Base-by-base conservation (phyloP, 2,113 vertebrate genomes). In the Asarcornis scutulata region DNA sequence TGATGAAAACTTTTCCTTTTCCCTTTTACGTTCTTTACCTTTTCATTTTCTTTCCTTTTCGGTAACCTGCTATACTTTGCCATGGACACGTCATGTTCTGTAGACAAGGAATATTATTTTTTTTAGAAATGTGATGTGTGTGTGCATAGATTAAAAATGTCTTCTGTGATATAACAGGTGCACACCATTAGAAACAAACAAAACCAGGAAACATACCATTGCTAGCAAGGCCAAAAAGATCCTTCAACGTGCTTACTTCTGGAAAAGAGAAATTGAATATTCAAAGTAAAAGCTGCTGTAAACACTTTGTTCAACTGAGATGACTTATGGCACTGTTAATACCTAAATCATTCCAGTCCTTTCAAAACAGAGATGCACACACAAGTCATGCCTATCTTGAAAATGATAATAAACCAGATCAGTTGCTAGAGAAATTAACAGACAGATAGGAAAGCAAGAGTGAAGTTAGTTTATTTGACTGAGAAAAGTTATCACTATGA, bases 171-270 rank as follows among this genome's bases (percentile, higher is more conserved):
- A 40, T 13, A 88, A 76, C 16, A 92, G 56, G 66, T 11, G 34
- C 26, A 60, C 5, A 55, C 13, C 27, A 88, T 60, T 25, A 69
- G 69, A 93, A 87, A 76, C 17, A 87, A 21, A 18, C 12, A 76
- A 88, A 93, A 58, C 18, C 56, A 32, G 25, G 60, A 46, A 38
- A 97, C 98, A 62, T 98, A 99, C 99, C 99, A 36, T 98, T 99
- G 88, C 98, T 99, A 96, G 99, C 99, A 27, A 99, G 99, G 92
- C 98, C 98, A 73, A 99, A 99, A 83, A 99, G 99, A 97, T 99
- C 99, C 98, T 99, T 99, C 96, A 99, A 84, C 1, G 99, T 99
- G 98, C 99, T 99, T 67, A 99, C 99, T 98, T 99, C 99, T 99
- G 98, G 60, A 98, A 96, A 96, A 97, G 34, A 97, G 96, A 97